A percentile compares a stretch with the other conserved stretches of the same genome.
phyloP scores from a whole-genome alignment of 2,888 invertebrate species.

The Philopedon plagiatum region DNA sequence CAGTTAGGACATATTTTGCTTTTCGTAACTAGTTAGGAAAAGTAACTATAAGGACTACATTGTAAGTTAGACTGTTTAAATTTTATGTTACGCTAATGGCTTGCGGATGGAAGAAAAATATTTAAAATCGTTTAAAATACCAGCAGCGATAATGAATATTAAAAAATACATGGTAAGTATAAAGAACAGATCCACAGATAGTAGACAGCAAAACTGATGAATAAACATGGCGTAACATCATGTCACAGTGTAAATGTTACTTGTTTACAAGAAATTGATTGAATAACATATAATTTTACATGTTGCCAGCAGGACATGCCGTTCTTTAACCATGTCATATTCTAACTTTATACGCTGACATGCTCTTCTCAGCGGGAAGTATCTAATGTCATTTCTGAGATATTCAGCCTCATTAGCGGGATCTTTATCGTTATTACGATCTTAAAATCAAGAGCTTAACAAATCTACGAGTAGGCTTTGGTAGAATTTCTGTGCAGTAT shows the following conservation, averaged over 20 bases:
- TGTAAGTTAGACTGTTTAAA: no score
- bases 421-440: constrained; percentile 53
- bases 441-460: constrained; percentile 33
- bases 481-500: neutral
- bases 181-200: neutral
- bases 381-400: constrained; percentile 38
- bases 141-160: no score
- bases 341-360: constrained; percentile 46
- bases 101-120: no score
- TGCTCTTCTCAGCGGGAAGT: constrained; percentile 42
- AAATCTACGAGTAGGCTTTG: constrained; percentile 15
- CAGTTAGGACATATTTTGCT: no score
- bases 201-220: constrained; percentile 24
- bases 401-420: constrained; percentile 53
- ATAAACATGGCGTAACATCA: constrained; percentile 37
- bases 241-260: constrained; percentile 46
- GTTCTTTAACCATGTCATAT: constrained; percentile 29
- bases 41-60: no score
- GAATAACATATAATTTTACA: constrained; percentile 37
- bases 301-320: constrained; percentile 34
- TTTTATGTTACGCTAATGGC: no score
- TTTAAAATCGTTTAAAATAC: no score
- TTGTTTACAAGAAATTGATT: constrained; percentile 49
- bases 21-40: no score
- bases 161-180: neutral